phyloP scores from a whole-genome alignment of 2,113 vertebrate species.

The Terrapene triunguis region DNA sequence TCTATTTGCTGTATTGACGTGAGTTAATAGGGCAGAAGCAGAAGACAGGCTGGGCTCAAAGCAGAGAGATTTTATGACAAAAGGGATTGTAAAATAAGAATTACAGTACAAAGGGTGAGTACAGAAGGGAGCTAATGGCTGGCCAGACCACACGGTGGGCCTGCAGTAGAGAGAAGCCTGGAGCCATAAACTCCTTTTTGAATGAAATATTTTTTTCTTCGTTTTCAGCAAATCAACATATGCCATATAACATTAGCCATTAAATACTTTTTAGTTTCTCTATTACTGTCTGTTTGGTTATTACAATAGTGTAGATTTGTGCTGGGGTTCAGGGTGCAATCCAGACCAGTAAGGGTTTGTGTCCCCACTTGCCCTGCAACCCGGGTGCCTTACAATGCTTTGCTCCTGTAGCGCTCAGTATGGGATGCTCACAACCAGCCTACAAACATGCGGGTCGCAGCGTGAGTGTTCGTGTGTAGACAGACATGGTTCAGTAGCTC shows the following conservation, averaged over 20 bases:
- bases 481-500: not conserved
- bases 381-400: not conserved
- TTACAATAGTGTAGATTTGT: not conserved
- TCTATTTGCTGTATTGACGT: conserved; percentile 59
- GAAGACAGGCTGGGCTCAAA: conserved; percentile 50
- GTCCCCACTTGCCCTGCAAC: not conserved
- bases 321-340: not conserved
- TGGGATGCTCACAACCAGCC: not conserved
- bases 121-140: conserved; percentile 38
- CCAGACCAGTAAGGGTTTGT: not conserved
- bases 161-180: not conserved
- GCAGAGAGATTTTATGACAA: conserved; percentile 67
- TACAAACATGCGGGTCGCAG: not conserved
- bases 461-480: not conserved
- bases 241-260: not conserved
- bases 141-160: not conserved
- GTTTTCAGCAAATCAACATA: not conserved
- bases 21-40: conserved; percentile 74
- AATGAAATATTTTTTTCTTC: not conserved
- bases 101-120: conserved; percentile 28
- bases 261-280: not conserved
- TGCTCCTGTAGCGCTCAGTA: not conserved
- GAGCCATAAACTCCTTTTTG: not conserved
- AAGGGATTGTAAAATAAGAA: conserved; percentile 68
- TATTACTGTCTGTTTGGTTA: not conserved